Evolutionary conservation across 2,888 invertebrate genomes (phyloP).

Genomic region (Mythimna albipuncta): DNA sequence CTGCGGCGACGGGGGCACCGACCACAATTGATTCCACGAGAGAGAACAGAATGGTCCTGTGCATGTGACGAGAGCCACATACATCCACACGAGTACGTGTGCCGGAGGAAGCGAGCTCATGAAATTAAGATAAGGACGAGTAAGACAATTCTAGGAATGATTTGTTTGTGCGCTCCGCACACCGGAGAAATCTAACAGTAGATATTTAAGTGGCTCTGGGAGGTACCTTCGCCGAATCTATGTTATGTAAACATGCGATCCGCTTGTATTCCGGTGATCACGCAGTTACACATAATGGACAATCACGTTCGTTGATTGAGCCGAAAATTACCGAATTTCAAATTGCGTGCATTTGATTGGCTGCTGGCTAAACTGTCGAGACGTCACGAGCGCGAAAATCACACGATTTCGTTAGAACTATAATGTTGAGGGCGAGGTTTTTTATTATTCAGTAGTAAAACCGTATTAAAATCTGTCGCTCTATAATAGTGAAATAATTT

Average conservation of each 20-base stretch:
- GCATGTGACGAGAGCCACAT: conserved; percentile 62
- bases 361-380: conserved; percentile 35
- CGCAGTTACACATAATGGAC: conserved; percentile 47
- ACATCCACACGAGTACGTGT: conserved; percentile 49
- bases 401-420: conserved; percentile 51
- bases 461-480: conserved; percentile 45
- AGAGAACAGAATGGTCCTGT: conserved; percentile 68
- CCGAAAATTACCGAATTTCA: conserved; percentile 56
- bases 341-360: conserved; percentile 62
- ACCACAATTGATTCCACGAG: conserved; percentile 86
- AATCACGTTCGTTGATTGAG: conserved; percentile 57
- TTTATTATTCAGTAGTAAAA: conserved; percentile 49
- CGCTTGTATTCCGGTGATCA: conserved; percentile 42
- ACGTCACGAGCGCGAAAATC: conserved; percentile 51
- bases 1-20: conserved; percentile 82
- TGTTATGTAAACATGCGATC: conserved; percentile 59
- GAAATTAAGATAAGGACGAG: conserved; percentile 66
- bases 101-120: conserved; percentile 60
- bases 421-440: conserved; percentile 46
- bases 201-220: conserved; percentile 54
- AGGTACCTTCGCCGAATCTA: conserved; percentile 36
- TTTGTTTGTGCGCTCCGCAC: conserved; percentile 58
- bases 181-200: conserved; percentile 54
- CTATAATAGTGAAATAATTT: conserved; percentile 58
- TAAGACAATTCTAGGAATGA: conserved; percentile 62